Conservation (phyloP, 37 sponge, comb jelly and placozoan genomes). For the Theonella swinhoei region DNA sequence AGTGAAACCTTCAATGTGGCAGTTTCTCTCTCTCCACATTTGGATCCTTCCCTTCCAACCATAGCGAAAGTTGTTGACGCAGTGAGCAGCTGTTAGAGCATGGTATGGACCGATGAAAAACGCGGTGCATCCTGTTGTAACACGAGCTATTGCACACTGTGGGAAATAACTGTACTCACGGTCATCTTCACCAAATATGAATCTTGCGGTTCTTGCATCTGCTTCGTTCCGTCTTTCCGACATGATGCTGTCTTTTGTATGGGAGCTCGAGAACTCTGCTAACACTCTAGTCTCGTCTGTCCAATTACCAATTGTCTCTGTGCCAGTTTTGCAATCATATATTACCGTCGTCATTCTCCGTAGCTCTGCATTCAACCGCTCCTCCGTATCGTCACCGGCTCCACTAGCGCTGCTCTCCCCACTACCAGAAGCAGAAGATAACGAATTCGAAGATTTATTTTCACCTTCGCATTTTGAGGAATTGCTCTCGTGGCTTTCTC, state of each 20-base stretch:
- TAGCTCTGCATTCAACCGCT: neutral
- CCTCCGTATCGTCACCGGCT: neutral
- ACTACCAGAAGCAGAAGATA: neutral
- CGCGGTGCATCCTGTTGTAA: conserved; percentile 27
- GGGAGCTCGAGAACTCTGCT: neutral
- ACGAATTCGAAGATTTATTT: neutral
- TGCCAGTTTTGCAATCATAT: neutral
- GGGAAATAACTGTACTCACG: neutral
- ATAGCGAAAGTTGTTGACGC: neutral
- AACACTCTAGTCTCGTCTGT: neutral
- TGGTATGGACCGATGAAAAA: conserved; percentile 30
- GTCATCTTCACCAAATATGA: neutral
- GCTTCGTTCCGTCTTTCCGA: too few species aligned
- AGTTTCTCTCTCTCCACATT: conserved; percentile 18
- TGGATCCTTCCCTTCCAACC: neutral
- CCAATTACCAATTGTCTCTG: neutral
- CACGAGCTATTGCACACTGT: neutral
- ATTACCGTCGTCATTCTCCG: neutral
- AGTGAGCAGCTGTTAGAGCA: conserved; percentile 32
- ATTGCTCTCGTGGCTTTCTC: neutral
- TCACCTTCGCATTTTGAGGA: neutral
- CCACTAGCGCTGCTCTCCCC: neutral
- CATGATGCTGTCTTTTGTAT: neutral
- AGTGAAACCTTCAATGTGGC: neutral
- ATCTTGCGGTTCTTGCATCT: neutral